Conservation (phyloP, 2,113 vertebrate genomes). For the Carollia perspicillata region DNA sequence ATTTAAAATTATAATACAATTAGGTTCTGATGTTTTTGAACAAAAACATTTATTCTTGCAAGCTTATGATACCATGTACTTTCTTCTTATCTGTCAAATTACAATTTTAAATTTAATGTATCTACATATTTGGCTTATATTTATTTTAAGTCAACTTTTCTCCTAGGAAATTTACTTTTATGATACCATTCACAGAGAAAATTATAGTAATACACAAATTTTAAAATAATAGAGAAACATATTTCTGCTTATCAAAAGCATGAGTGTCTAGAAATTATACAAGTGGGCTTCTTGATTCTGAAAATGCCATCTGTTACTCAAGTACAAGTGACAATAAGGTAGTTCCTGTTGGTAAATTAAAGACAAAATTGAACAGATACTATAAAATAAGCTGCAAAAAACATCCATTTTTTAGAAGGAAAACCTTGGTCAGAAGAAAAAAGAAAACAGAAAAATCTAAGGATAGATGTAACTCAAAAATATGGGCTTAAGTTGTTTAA, state of each 20-base stretch:
- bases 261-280: neutral
- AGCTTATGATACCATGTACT: neutral
- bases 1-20: neutral
- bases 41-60: neutral
- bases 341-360: neutral
- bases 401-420: neutral
- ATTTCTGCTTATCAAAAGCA: neutral
- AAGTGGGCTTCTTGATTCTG: neutral
- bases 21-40: neutral
- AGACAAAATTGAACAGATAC: neutral
- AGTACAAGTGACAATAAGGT: neutral
- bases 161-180: neutral
- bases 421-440: neutral
- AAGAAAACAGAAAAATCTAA: neutral
- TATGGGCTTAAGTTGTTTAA: neutral
- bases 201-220: neutral
- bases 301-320: neutral
- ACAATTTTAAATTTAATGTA: neutral
- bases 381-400: neutral
- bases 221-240: neutral
- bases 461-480: neutral
- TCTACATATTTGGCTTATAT: neutral
- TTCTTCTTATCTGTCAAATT: neutral
- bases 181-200: neutral
- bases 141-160: neutral